Evolutionary conservation across 2,888 invertebrate species (phyloP), one percentile per base, ranked within the genome.

Genomic region (Scaptomyza tumidula): DNA sequence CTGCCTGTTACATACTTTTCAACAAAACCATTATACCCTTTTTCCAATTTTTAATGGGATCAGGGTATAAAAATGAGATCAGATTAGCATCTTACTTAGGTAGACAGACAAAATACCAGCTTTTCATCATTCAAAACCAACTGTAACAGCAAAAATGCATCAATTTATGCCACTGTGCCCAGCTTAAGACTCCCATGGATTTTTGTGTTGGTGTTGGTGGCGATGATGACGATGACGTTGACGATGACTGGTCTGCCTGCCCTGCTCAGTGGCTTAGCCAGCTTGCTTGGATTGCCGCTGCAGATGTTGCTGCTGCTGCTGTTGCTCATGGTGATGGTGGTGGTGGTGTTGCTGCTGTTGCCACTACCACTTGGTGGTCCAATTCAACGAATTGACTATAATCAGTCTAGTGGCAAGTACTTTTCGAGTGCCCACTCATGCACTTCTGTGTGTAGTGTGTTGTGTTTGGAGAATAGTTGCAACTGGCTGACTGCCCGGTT

Each of bases 351-450:
- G 44, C n/a, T 50, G 70, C 44, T 56, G 70, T 16, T 59, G 58
- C 37, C 43, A 71, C 74, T 61, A 68, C 71, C 85, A 89, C 85
- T 85, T 86, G 86, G 86, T 86, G 86, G 86, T 86, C 86, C 86
- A 86, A 86, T 89, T 86, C 86, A 88, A 76, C 86, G 86, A 86
- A 86, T 86, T 86, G 89, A 86, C 88, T 86, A 86, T 86, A 86
- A 86, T 86, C 86, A 86, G 86, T 89, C 86, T 84, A 88, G 88
- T 80, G 86, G 78, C 89, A 89, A 89, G 85, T 85, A 89, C 89
- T 73, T 86, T 88, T 85, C 75, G 83, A 86, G 89, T 86, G 80
- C 75, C 89, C 89, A 85, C 88, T 88, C 89, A 84, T 81, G 85
- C 83, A 89, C 87, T 88, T 72, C 87, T 83, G 79, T 78, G 79